phyloP scores from a whole-genome alignment of 2,888 invertebrate species.

The Drosophila kanekoi region DNA sequence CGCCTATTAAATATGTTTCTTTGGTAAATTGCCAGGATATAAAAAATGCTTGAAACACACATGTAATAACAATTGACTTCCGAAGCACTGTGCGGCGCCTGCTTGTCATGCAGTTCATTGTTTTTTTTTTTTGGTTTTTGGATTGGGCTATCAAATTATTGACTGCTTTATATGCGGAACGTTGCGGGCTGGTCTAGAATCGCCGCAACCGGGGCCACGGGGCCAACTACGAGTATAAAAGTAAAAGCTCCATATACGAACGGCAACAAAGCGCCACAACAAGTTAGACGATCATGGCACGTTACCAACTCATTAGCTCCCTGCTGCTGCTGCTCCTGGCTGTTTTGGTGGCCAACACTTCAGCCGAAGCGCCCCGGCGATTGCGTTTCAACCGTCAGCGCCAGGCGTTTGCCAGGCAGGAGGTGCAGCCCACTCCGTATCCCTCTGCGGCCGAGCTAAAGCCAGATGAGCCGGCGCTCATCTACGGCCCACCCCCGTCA shows the following conservation, averaged over 20 bases:
- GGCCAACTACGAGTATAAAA: slow-evolving; percentile 58
- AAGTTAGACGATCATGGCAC: slow-evolving; percentile 64
- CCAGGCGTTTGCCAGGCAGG: slow-evolving; percentile 66
- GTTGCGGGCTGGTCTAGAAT: slow-evolving; percentile 59
- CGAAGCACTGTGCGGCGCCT: slow-evolving; percentile 63
- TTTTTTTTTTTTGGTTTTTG: slow-evolving; percentile 24
- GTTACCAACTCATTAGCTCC: slow-evolving; percentile 54
- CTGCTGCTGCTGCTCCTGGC: slow-evolving; percentile 53
- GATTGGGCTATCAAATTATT: slow-evolving; percentile 54
- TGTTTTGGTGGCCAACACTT: slow-evolving; percentile 46
- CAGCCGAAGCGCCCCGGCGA: slow-evolving; percentile 54
- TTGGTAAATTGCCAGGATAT: neutral
- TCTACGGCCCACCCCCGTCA: slow-evolving; percentile 78
- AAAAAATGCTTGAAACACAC: neutral
- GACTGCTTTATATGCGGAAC: slow-evolving; percentile 73
- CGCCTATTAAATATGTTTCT: neutral
- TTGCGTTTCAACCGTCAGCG: slow-evolving; percentile 51
- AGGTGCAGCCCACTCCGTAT: slow-evolving; percentile 71
- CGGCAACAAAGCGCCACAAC: slow-evolving; percentile 56
- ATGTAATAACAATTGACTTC: slow-evolving; percentile 13
- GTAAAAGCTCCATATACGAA: slow-evolving; percentile 57
- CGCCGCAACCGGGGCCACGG: slow-evolving; percentile 36
- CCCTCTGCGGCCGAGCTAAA: slow-evolving; percentile 77
- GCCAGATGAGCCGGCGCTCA: slow-evolving; percentile 71
- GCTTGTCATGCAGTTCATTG: slow-evolving; percentile 72